Conservation (phyloP, 2,797 vertebrate genomes). For the Melanotaenia nigrans region DNA sequence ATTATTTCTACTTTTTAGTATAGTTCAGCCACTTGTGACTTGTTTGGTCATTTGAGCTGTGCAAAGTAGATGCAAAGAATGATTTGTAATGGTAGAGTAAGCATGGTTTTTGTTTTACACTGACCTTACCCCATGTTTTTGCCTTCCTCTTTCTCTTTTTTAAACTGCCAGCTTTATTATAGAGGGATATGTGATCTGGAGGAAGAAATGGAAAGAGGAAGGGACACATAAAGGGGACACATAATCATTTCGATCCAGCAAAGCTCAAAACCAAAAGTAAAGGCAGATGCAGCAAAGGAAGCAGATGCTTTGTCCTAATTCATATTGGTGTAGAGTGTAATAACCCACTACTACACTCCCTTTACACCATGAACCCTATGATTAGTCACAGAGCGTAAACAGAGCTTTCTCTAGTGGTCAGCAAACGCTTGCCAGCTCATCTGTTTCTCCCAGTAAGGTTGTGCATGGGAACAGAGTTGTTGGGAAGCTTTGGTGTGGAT, state of each 20-base stretch:
- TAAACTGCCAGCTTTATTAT: slow-evolving; percentile 56
- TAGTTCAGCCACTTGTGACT: background rate
- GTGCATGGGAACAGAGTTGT: slow-evolving; percentile 61
- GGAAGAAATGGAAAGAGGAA: slow-evolving; percentile 60
- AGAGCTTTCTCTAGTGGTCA: slow-evolving; percentile 55
- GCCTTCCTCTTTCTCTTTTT: slow-evolving; percentile 29
- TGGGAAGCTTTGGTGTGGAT: slow-evolving; percentile 42
- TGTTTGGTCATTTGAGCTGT: slow-evolving; percentile 10
- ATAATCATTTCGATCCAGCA: slow-evolving; percentile 19
- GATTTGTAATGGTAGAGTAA: slow-evolving; percentile 19
- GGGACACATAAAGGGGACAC: slow-evolving; percentile 35
- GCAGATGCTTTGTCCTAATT: slow-evolving; percentile 56
- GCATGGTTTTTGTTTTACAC: slow-evolving; percentile 32
- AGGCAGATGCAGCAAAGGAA: slow-evolving; percentile 48
- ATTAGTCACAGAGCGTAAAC: slow-evolving; percentile 63
- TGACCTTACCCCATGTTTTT: slow-evolving; percentile 14
- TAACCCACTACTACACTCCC: slow-evolving; percentile 48
- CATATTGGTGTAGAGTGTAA: slow-evolving; percentile 53
- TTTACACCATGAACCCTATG: slow-evolving; percentile 58
- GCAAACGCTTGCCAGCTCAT: slow-evolving; percentile 48
- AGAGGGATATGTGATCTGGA: slow-evolving; percentile 46
- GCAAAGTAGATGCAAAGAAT: slow-evolving; percentile 1
- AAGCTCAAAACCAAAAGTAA: slow-evolving; percentile 55
- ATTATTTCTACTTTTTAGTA: slow-evolving; percentile 3
- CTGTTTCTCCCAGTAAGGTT: slow-evolving; percentile 52